Percentiles rank a stretch among this genome's conserved stretches.
Evolutionary conservation across 2,888 invertebrate species (phyloP).

Genomic region (Cactoblastis cactorum): DNA sequence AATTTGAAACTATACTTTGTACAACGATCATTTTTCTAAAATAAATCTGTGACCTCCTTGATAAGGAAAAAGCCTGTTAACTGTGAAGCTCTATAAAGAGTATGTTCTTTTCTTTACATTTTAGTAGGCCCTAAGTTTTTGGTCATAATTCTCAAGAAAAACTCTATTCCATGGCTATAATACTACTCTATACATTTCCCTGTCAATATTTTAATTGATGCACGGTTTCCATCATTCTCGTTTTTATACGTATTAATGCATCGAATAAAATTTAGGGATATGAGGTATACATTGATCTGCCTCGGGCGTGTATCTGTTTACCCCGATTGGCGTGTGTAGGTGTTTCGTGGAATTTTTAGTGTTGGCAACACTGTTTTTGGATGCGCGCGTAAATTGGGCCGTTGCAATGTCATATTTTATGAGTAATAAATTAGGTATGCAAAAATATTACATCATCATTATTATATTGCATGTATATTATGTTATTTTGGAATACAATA

Average conservation of each 20-base stretch:
- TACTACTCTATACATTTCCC: conserved; percentile 36
- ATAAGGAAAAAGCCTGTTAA: no score
- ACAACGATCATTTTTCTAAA: no score
- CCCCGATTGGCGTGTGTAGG: conserved; percentile 4
- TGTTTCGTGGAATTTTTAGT: not conserved
- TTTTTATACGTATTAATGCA: conserved; percentile 66
- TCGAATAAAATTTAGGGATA: conserved; percentile 49
- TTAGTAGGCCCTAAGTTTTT: no score
- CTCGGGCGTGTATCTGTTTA: conserved; percentile 28
- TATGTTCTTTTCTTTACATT: no score
- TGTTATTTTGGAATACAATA: no score
- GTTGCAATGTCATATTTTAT: not conserved
- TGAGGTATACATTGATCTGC: conserved; percentile 50
- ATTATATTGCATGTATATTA: no score
- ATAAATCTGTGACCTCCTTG: no score
- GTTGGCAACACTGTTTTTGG: not conserved
- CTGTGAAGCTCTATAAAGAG: no score
- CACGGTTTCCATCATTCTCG: conserved; percentile 58
- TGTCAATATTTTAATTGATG: conserved; percentile 66
- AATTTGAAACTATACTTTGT: no score
- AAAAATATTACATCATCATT: no score
- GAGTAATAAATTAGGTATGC: not conserved
- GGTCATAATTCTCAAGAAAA: no score
- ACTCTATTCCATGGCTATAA: no score
- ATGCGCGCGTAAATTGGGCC: not conserved